Percentiles rank a stretch among this genome's conserved stretches.
Conservation (phyloP, 2,113 vertebrate species). For the Colaptes auratus region DNA sequence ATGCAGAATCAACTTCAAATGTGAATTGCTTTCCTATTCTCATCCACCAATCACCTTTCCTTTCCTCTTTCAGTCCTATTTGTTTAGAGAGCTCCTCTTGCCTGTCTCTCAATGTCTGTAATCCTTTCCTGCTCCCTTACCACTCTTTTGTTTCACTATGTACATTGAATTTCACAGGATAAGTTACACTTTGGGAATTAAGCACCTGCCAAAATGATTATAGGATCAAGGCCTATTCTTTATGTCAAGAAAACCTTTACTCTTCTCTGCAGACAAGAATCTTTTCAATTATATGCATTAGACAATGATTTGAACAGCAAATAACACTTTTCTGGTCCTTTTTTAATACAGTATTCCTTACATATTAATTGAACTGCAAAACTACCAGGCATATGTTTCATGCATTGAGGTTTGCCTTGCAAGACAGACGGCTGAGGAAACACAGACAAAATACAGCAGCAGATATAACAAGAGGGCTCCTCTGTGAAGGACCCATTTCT, state of each 20-base stretch:
- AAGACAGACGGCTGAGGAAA: not conserved
- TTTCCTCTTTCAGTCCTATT: constrained; percentile 5
- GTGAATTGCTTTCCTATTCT: constrained; percentile 40
- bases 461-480: not conserved
- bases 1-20: constrained; percentile 57
- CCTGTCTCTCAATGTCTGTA: constrained; percentile 52
- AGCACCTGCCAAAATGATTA: constrained; percentile 68
- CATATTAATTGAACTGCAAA: constrained; percentile 16
- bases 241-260: constrained; percentile 28
- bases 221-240: constrained; percentile 32
- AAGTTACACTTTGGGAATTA: constrained; percentile 63
- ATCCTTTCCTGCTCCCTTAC: constrained; percentile 45
- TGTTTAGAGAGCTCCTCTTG: constrained; percentile 22
- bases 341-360: not conserved
- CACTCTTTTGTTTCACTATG: constrained; percentile 40
- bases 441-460: not conserved
- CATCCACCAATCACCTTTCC: not conserved
- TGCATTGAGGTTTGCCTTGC: not conserved
- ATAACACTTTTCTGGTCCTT: constrained; percentile 19
- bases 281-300: constrained; percentile 8
- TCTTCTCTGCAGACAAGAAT: not conserved
- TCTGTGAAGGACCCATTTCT: not conserved
- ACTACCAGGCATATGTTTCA: not conserved
- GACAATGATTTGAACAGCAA: constrained; percentile 13
- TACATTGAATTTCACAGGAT: constrained; percentile 50